phyloP scores from a whole-genome alignment of 2,113 vertebrate genomes.

The Entelurus aequoreus region DNA sequence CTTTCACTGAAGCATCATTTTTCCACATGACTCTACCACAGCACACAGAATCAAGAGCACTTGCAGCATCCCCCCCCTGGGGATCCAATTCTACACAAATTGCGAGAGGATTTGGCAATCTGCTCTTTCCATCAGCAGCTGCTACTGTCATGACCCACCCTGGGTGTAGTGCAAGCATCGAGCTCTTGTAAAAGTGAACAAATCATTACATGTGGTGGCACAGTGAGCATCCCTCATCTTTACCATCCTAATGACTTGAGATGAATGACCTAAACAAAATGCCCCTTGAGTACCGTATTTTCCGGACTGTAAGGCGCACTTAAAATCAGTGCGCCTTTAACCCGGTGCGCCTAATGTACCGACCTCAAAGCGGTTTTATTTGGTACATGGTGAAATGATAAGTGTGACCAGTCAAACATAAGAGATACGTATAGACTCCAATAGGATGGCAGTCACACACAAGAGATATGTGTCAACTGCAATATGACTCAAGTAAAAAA shows the following conservation, averaged over 20 bases:
- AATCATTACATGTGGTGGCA: conserved; percentile 28
- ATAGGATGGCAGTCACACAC: too few relatives aligned
- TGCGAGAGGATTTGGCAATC: conserved; percentile 25
- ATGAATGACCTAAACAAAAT: conserved; percentile 11
- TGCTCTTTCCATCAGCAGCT: conserved; percentile 19
- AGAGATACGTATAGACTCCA: too few relatives aligned
- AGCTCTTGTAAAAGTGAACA: conserved; percentile 27
- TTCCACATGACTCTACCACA: conserved; percentile 8
- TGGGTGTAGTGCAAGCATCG: conserved; percentile 27
- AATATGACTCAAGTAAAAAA: too few relatives aligned
- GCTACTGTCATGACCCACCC: conserved; percentile 39
- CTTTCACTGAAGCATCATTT: conserved; percentile 1
- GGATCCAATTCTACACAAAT: conserved; percentile 47
- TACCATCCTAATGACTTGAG: conserved; percentile 13
- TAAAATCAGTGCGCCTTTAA: too few relatives aligned
- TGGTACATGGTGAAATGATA: too few relatives aligned
- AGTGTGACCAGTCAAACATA: too few relatives aligned
- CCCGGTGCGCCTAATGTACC: too few relatives aligned
- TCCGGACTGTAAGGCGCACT: too few relatives aligned
- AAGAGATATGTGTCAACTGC: too few relatives aligned
- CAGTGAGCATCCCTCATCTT: conserved; percentile 9
- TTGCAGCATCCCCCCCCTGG: conserved; percentile 26
- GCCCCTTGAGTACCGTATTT: background rate
- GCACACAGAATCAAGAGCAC: conserved; percentile 23
- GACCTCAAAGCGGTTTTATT: too few relatives aligned